Base-by-base conservation (phyloP, 2,113 vertebrate species). In the Ondatra zibethicus region DNA sequence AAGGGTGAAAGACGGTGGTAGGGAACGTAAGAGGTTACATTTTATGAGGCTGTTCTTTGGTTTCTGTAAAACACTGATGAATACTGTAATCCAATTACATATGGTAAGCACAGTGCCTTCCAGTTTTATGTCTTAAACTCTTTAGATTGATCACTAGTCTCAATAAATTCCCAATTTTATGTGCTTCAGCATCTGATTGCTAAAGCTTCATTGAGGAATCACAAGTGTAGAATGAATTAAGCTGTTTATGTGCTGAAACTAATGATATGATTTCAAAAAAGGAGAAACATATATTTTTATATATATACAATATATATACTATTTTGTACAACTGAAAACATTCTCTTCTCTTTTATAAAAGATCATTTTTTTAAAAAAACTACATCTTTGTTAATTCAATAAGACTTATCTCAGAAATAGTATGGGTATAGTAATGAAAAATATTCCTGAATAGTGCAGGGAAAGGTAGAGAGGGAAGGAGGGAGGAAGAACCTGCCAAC, bases 251-350 rank as follows among this genome's bases (percentile, higher is more conserved):
- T 80, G 25, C 1, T 23, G 12, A 76, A 70, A 90, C 8, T 4
- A 78, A 84, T 91, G 58, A 80, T 66, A 5, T 85, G 17, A 82
- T 52, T 89, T 91, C 7, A 61, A 91, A 94, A 97, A 76, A 63
- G 17, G 17, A 70, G 68, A 8, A 61, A 50, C 45, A 55, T 70
- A 36, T 14, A 13, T 13, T n/a, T n/a, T n/a, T n/a, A 13, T 29
- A 65, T 61, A 61, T 61, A 6, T 61, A 21, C 5, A 61, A 47
- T 47, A 47, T 47, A 47, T 47, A 47, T 47, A 47, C 7, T 73
- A 50, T 12, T 27, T 65, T 78, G 21, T 70, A 39, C 7, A 50
- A 61, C 72, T 92, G 21, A 80, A 80, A 80, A 31, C 8, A 36
- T 52, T 52, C 47, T 17, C 16, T 52, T 52, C 4, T 50, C 3